These are phyloP conservation scores for Carettochelys insculpta DNA, from an alignment of 2,113 vertebrate genomes.

Conservation along the genomic window DNA sequence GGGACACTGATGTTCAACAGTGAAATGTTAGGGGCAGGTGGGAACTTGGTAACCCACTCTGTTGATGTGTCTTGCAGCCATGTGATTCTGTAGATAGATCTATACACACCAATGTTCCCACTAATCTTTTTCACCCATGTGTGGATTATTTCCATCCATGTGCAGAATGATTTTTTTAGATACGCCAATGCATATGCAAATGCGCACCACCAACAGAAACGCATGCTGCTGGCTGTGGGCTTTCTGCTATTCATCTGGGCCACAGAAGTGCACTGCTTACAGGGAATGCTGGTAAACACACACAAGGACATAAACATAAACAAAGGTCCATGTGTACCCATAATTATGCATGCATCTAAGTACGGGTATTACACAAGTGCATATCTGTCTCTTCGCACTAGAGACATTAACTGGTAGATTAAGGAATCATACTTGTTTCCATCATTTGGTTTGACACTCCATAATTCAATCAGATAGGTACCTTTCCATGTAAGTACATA, in stretches of 20 bases:
- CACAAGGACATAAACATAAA: conserved; percentile 37
- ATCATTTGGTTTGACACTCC: conserved; percentile 60
- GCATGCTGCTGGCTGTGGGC: no score
- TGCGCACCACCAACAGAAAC: no score
- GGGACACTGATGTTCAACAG: fast-evolving
- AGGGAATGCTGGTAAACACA: no score
- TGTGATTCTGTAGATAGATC: background rate
- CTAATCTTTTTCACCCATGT: no score
- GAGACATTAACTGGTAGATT: conserved; percentile 47
- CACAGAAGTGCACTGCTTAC: no score
- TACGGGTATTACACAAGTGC: background rate
- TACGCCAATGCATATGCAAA: no score
- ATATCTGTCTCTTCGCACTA: conserved; percentile 24
- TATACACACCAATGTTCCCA: no score
- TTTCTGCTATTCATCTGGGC: no score
- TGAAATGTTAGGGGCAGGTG: background rate
- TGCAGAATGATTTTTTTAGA: no score
- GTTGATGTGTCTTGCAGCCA: background rate
- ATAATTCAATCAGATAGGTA: conserved; percentile 65
- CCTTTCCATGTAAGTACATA: conserved; percentile 53
- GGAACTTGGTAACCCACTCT: background rate
- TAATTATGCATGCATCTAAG: background rate
- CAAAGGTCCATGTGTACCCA: background rate
- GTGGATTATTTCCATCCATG: no score
- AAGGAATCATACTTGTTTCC: conserved; percentile 58